Evolutionary conservation across 2,888 invertebrate species (phyloP), one percentile per base, ranked within the genome.

Genomic region (Isotomurus palustris): DNA sequence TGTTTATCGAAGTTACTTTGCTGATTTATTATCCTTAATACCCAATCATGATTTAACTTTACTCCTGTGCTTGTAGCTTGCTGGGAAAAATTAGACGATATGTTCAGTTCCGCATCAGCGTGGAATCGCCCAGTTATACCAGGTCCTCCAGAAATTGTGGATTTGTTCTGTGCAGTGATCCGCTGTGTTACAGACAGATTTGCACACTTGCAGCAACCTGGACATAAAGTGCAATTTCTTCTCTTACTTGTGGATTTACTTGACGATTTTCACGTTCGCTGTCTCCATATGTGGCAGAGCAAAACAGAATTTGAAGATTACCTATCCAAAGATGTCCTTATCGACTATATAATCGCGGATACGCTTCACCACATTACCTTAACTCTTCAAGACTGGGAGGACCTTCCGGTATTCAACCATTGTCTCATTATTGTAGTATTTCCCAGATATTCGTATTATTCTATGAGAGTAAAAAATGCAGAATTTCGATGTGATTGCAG

Each of bases 201-300:
- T 43, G 62, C 68, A 3, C 64, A 67, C 53, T 56, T 70, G 21
- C 53, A 63, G 32, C 65, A 68, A 35, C 65, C 61, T 2, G 61
- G 62, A 12, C 66, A 70, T 22, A 63, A 58, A 35, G 40, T 67
- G 3, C 59, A 61, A 21, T 70, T 70, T 55, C 36, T 70, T 22
- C 54, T 64, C 27, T 48, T 70, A 19, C 55, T 70, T 2, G 50
- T 62, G 3, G 66, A 68, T 36, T 53, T 70, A 28, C 45, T 70
- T 25, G 70, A 70, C 49, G 65, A 70, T 32, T 70, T 68, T 47
- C 65, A 66, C 10, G 61, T 68, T 8, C 62, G 69, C 1, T 65
- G 62, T 32, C 36, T 70, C 17, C 68, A 68, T 57, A 67, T 61
- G 10, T 70, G 70, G 70, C 64, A 68, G 38, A 66, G 67, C 36